A percentile compares a stretch with the other conserved stretches of the same genome.
phyloP scores from a whole-genome alignment of 2,113 vertebrate species.

The Oenanthe oenanthe region DNA sequence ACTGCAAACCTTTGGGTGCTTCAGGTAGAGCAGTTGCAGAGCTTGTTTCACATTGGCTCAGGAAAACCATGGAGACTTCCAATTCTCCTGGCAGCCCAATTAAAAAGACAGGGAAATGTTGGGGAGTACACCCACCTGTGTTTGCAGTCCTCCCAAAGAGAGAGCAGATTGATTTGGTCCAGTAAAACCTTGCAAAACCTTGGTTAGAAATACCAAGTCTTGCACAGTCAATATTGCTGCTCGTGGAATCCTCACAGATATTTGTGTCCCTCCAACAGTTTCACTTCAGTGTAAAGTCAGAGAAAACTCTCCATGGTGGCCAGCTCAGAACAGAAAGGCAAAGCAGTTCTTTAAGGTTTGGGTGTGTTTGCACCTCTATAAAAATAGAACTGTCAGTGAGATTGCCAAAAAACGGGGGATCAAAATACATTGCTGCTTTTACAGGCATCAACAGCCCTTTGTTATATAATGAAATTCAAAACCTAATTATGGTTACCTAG shows the following conservation, averaged over 20 bases:
- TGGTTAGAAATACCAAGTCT: not conserved
- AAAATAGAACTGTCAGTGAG: not conserved
- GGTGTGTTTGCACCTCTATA: not conserved
- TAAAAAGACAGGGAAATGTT: not conserved
- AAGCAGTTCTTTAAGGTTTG: not conserved
- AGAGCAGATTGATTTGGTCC: not conserved
- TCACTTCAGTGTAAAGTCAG: not conserved
- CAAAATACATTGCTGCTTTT: not conserved
- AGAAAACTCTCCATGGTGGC: not conserved
- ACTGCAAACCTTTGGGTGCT: not conserved
- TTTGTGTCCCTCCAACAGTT: not conserved
- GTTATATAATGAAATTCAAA: not conserved
- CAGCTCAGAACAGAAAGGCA: not conserved
- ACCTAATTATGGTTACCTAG: not conserved
- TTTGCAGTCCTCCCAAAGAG: not conserved
- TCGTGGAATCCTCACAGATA: not conserved
- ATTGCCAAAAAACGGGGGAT: not conserved
- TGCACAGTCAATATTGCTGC: not conserved
- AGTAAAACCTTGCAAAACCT: not conserved
- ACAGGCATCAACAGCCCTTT: not conserved
- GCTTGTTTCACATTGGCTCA: not conserved
- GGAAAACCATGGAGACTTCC: not conserved
- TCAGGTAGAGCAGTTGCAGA: not conserved
- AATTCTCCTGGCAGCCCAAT: not conserved
- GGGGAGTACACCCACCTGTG: not conserved